Evolutionary conservation across 2,888 invertebrate species (phyloP).

Genomic region (Oligia latruncula): DNA sequence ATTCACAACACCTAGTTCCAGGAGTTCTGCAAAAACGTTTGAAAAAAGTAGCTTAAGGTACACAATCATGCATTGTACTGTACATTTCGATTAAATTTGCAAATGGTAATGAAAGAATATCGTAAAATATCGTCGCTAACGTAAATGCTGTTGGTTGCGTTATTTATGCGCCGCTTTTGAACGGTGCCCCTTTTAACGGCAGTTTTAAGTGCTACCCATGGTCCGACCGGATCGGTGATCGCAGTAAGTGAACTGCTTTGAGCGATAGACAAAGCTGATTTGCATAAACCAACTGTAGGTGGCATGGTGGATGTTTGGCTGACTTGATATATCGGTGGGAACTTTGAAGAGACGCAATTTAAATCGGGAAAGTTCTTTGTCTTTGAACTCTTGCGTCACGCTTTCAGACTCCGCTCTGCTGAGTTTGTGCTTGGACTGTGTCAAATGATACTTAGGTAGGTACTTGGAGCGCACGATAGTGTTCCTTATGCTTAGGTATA

Average conservation of each 20-base stretch:
- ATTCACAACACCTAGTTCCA: conserved; percentile 10
- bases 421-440: background rate
- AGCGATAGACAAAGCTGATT: conserved; percentile 55
- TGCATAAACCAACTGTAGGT: conserved; percentile 48
- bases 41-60: conserved; percentile 14
- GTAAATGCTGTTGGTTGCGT: conserved; percentile 83
- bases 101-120: conserved; percentile 80
- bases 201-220: conserved; percentile 86
- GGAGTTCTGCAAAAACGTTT: conserved; percentile 25
- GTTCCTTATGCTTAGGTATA: background rate
- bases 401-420: background rate
- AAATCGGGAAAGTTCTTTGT: conserved; percentile 42
- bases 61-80: conserved; percentile 33
- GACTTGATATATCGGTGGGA: conserved; percentile 38
- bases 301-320: conserved; percentile 27
- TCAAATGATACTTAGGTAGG: background rate
- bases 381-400: conserved; percentile 17
- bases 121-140: conserved; percentile 83
- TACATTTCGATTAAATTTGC: conserved; percentile 64
- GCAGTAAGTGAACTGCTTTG: conserved; percentile 54
- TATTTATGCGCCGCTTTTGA: conserved; percentile 88
- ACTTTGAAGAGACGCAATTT: conserved; percentile 42
- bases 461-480: background rate
- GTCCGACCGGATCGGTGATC: conserved; percentile 51
- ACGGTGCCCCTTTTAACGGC: conserved; percentile 86